These are phyloP conservation scores for Epinephelus lanceolatus DNA, from an alignment of 2,113 vertebrate species.

Conservation along the genomic window DNA sequence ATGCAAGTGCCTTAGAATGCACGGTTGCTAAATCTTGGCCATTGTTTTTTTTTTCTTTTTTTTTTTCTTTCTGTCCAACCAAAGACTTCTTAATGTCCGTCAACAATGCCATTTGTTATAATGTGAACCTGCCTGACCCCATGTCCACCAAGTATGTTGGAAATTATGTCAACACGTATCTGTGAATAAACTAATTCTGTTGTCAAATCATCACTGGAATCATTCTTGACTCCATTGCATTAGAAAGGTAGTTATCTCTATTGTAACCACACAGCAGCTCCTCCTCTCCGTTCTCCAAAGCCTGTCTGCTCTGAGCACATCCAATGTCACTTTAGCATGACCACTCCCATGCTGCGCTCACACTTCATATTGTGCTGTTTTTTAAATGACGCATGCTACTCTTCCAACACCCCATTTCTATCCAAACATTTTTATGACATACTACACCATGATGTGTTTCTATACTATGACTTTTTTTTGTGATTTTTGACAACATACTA, in stretches of 20 bases:
- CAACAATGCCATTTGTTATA: slow-evolving; percentile 32
- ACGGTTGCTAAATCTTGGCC: slow-evolving; percentile 46
- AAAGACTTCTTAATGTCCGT: slow-evolving; percentile 32
- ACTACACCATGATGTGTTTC: too few species aligned
- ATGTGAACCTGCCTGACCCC: slow-evolving; percentile 40
- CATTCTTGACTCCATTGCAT: not conserved
- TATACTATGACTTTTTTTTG: too few species aligned
- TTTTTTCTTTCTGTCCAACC: slow-evolving; percentile 36
- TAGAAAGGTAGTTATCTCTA: not conserved
- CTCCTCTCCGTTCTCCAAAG: too few species aligned
- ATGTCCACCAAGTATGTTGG: slow-evolving; percentile 25
- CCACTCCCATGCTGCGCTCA: too few species aligned
- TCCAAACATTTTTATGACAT: too few species aligned
- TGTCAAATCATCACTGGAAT: slow-evolving; percentile 23
- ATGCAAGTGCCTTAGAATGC: slow-evolving; percentile 77
- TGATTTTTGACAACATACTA: too few species aligned
- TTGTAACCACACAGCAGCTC: not conserved
- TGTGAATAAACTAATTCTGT: slow-evolving; percentile 70
- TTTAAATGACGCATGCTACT: too few species aligned
- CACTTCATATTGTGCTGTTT: too few species aligned
- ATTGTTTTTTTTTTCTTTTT: not conserved
- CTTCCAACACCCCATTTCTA: too few species aligned
- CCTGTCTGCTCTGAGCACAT: too few species aligned
- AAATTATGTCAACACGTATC: slow-evolving; percentile 44
- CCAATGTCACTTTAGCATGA: too few species aligned